Percentiles rank a stretch among this genome's conserved stretches.
These are phyloP conservation scores for Oscheius sp. DNA, from an alignment of 1,140 invertebrate genomes.

Conservation along the genomic window DNA sequence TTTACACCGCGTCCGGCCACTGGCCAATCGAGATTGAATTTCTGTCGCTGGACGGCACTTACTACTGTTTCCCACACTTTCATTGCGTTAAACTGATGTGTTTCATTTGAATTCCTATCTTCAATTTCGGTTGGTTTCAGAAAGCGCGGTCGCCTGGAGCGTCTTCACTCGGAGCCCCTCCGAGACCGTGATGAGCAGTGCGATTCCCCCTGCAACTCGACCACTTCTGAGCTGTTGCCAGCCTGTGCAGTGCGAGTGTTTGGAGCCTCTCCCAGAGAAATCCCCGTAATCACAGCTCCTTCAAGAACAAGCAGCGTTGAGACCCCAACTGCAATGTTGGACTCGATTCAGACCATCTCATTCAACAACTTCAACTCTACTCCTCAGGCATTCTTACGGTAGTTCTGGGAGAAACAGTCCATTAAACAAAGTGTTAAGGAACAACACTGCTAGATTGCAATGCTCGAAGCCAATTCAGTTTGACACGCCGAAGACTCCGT, in stretches of 20 bases:
- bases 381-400: slow-evolving; percentile 2
- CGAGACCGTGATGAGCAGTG: slow-evolving; percentile 5
- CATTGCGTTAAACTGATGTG: not conserved
- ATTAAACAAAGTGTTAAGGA: not conserved
- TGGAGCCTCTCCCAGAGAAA: not conserved
- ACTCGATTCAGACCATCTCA: not conserved
- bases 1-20: not conserved
- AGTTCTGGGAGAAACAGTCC: not conserved
- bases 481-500: slow-evolving; percentile 55
- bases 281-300: slow-evolving; percentile 20
- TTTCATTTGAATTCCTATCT: not conserved
- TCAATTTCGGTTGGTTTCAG: not conserved
- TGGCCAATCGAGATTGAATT: not conserved
- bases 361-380: slow-evolving; percentile 22
- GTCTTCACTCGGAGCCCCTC: slow-evolving; percentile 3
- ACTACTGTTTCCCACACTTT: not conserved
- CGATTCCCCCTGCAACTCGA: slow-evolving; percentile 36
- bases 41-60: not conserved
- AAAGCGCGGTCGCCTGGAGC: slow-evolving; percentile 29
- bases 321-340: slow-evolving; percentile 2
- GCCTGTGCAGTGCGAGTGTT: slow-evolving; percentile 8
- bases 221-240: slow-evolving; percentile 30
- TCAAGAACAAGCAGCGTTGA: slow-evolving; percentile 3
- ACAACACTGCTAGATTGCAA: slow-evolving; percentile 18
- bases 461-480: slow-evolving; percentile 40